A percentile compares a stretch with the other conserved stretches of the same genome.
Conservation (phyloP, 2,888 invertebrate genomes). For the Ormyrus rosae region DNA sequence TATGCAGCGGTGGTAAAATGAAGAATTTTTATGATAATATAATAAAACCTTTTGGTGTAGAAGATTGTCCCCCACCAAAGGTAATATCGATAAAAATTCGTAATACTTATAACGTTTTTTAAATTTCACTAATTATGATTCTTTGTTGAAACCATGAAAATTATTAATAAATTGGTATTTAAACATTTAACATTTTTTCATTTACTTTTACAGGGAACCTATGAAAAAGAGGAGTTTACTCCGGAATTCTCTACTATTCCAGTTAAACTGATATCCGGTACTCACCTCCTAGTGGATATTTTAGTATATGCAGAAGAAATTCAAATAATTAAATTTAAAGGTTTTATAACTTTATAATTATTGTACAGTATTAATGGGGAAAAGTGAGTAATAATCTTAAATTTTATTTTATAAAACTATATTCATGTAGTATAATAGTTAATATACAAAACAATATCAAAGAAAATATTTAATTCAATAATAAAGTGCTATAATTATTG, state of each 20-base stretch:
- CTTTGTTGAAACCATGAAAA: not conserved
- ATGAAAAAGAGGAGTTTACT: not conserved
- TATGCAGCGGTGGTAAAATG: not conserved
- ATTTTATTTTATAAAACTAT: too few species aligned
- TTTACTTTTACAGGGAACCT: not conserved
- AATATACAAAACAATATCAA: too few species aligned
- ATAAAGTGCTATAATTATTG: too few species aligned
- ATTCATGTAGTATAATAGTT: too few species aligned
- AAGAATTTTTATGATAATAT: not conserved
- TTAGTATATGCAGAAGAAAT: not conserved
- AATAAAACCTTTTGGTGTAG: not conserved
- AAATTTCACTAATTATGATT: not conserved
- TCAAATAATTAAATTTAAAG: not conserved
- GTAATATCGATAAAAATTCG: not conserved
- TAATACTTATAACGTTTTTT: not conserved
- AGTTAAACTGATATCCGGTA: not conserved
- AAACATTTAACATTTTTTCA: not conserved
- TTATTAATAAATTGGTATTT: not conserved
- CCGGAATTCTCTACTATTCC: not conserved
- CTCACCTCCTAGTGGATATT: constrained; percentile 1
- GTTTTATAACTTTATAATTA: not conserved
- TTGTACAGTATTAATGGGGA: too few species aligned
- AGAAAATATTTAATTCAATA: too few species aligned
- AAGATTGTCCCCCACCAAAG: not conserved
- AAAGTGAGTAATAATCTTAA: too few species aligned